Percentiles rank a stretch among this genome's conserved stretches.
These are phyloP conservation scores for Allobates femoralis DNA, from an alignment of 2,797 vertebrate species.

Conservation along the genomic window DNA sequence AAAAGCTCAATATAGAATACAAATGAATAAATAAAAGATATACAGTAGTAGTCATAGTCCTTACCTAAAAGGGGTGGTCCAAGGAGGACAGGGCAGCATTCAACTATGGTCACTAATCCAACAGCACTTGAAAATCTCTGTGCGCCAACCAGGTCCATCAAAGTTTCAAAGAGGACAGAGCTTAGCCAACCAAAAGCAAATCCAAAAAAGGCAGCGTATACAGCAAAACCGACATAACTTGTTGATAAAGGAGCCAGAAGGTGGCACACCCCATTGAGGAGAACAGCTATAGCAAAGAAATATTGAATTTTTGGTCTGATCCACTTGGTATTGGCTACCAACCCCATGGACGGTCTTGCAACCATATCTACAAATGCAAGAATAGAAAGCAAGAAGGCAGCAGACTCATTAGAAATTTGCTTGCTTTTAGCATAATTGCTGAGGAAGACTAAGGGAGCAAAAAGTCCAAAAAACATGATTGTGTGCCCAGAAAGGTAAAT, in stretches of 20 bases:
- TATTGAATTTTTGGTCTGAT: slow-evolving; percentile 92
- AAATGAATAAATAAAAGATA: no score
- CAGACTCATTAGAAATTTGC: slow-evolving; percentile 86
- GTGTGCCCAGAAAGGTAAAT: slow-evolving; percentile 91
- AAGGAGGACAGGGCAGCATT: slow-evolving; percentile 93
- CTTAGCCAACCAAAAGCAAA: slow-evolving; percentile 97
- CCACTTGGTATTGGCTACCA: slow-evolving; percentile 93
- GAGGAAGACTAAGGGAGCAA: slow-evolving; percentile 93
- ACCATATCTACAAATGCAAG: slow-evolving; percentile 97
- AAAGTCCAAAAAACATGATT: slow-evolving; percentile 95
- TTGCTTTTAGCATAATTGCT: slow-evolving; percentile 94
- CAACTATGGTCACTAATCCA: slow-evolving; percentile 94
- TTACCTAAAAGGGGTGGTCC: slow-evolving; percentile 93
- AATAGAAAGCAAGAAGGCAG: slow-evolving; percentile 94
- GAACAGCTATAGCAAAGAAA: slow-evolving; percentile 88
- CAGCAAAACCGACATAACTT: slow-evolving; percentile 85
- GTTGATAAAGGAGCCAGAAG: slow-evolving; percentile 83
- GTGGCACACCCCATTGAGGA: slow-evolving; percentile 92
- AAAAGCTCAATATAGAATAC: no score
- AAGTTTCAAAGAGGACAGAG: slow-evolving; percentile 92
- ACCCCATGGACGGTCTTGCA: slow-evolving; percentile 94
- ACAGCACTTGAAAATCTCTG: slow-evolving; percentile 96
- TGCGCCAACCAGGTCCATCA: slow-evolving; percentile 95
- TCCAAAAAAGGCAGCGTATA: slow-evolving; percentile 93
- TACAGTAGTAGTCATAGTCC: slow-evolving; percentile 53